A percentile compares a stretch with the other conserved stretches of the same genome.
phyloP scores from a whole-genome alignment of 2,797 vertebrate genomes.

The Protosalanx chinensis region DNA sequence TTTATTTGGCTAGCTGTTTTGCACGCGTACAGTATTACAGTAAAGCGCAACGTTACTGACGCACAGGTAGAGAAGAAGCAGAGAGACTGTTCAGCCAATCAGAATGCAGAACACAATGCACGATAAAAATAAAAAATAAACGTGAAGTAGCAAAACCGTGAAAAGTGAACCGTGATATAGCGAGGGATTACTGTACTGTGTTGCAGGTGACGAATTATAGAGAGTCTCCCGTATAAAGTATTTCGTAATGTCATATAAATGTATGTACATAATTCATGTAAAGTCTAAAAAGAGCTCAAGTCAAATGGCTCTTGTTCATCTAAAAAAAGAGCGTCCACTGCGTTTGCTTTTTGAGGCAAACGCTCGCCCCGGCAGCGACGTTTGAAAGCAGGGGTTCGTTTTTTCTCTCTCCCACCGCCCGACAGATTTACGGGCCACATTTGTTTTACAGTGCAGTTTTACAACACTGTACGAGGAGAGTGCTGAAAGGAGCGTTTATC shows the following conservation, averaged over 20 bases:
- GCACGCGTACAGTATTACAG: no score
- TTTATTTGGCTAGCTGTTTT: no score
- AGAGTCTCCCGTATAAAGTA: no score
- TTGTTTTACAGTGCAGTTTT: slow-evolving; percentile 60
- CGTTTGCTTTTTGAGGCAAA: slow-evolving; percentile 24
- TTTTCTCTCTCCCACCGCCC: slow-evolving; percentile 13
- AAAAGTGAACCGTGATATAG: no score
- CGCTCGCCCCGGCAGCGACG: slow-evolving; percentile 24
- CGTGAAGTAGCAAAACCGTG: no score
- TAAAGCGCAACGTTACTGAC: no score
- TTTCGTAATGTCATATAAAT: no score
- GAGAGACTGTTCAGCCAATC: no score
- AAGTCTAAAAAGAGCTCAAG: slow-evolving; percentile 27
- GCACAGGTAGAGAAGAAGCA: no score
- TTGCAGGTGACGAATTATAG: background rate
- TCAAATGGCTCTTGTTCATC: slow-evolving; percentile 25
- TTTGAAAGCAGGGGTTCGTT: slow-evolving; percentile 41
- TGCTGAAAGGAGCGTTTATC: slow-evolving; percentile 37
- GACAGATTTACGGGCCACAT: slow-evolving; percentile 57
- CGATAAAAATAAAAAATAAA: no score
- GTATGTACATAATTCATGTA: background rate
- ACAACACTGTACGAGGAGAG: slow-evolving; percentile 39
- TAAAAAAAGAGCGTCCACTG: slow-evolving; percentile 5
- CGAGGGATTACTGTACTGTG: no score
- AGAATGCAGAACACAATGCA: no score